Conservation (phyloP, 2,888 invertebrate species). For the Sycophila texana region DNA sequence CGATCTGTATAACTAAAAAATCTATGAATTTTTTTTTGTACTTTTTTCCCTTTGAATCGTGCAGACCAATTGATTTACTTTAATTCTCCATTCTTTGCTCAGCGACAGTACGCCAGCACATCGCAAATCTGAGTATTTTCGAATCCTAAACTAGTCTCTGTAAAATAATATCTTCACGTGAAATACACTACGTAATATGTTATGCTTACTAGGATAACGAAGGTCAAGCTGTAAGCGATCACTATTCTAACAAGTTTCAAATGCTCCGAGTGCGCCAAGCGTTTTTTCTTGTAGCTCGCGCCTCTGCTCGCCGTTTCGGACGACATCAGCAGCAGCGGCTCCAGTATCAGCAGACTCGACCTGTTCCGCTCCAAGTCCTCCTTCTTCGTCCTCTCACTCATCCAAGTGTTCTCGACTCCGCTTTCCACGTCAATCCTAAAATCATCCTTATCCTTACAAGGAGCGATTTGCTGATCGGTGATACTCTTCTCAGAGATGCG, state of each 20-base stretch:
- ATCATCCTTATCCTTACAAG: neutral
- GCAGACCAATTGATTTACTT: no score
- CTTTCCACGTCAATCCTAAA: neutral
- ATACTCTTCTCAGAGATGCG: constrained; percentile 62
- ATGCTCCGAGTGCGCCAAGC: constrained; percentile 72
- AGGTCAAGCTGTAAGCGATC: constrained; percentile 79
- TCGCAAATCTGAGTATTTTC: constrained; percentile 17
- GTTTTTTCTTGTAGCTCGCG: constrained; percentile 57
- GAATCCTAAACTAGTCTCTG: neutral
- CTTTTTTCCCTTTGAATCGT: no score
- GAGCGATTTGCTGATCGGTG: neutral
- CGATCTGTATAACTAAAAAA: no score
- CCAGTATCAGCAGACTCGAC: constrained; percentile 75
- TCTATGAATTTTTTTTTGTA: no score
- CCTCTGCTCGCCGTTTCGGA: constrained; percentile 64
- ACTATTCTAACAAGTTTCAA: constrained; percentile 77
- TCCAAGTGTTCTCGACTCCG: constrained; percentile 28
- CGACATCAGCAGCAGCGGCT: constrained; percentile 77
- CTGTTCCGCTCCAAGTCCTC: constrained; percentile 64
- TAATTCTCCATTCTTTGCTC: no score
- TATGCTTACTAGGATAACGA: constrained; percentile 77
- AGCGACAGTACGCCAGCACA: neutral
- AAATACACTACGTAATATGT: constrained; percentile 79
- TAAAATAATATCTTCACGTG: constrained; percentile 67
- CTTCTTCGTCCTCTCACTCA: constrained; percentile 25